A percentile compares a stretch with the other conserved stretches of the same genome.
Conservation (phyloP, 2,113 vertebrate genomes). For the Eulemur macaco region DNA sequence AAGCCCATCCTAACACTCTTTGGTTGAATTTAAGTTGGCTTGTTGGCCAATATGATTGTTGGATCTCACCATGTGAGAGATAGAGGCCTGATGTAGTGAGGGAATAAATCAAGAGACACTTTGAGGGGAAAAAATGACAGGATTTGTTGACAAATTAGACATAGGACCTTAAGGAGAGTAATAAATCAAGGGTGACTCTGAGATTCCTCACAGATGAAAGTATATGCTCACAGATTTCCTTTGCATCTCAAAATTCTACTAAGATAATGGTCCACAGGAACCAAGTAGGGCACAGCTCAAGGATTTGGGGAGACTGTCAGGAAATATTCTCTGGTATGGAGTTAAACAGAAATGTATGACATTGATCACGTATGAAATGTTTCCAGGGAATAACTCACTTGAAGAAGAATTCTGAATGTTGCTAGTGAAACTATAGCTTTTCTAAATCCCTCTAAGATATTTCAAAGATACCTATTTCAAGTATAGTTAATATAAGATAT, state of each 20-base stretch:
- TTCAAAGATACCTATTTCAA: not conserved
- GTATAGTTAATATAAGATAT: not conserved
- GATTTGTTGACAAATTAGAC: not conserved
- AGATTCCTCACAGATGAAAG: not conserved
- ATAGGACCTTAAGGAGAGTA: not conserved
- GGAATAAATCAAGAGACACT: not conserved
- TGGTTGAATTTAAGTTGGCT: not conserved
- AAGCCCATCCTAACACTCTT: not conserved
- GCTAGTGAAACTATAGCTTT: not conserved
- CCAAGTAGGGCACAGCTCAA: not conserved
- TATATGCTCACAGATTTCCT: not conserved
- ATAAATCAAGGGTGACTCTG: not conserved
- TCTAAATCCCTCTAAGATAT: not conserved
- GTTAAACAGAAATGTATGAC: not conserved
- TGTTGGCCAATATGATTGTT: not conserved
- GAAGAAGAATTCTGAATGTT: not conserved
- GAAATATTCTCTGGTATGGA: not conserved
- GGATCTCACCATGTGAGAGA: not conserved
- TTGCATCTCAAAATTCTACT: not conserved
- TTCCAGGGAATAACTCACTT: not conserved
- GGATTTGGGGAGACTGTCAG: not conserved
- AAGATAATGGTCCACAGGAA: not conserved
- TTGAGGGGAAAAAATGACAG: not conserved
- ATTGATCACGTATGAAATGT: not conserved
- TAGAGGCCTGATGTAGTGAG: not conserved